A percentile compares a stretch with the other conserved stretches of the same genome.
These are phyloP conservation scores for Limnephilus marmoratus DNA, from an alignment of 2,888 invertebrate species.

Conservation along the genomic window DNA sequence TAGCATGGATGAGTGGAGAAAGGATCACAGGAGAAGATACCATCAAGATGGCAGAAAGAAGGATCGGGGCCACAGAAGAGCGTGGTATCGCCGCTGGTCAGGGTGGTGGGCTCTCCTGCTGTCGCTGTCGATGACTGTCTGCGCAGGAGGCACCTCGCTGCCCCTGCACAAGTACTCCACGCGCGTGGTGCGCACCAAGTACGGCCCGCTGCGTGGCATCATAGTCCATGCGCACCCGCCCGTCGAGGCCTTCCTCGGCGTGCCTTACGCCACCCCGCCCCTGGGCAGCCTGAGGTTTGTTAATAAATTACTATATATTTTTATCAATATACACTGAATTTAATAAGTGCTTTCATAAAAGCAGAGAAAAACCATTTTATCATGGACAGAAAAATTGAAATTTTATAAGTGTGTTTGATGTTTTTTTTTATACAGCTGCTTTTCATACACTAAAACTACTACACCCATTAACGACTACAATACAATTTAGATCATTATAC, in stretches of 20 bases:
- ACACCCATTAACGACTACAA: too few relatives aligned
- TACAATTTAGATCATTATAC: too few relatives aligned
- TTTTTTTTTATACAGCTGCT: neutral
- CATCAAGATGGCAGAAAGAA: constrained; percentile 27
- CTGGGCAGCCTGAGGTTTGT: constrained; percentile 89
- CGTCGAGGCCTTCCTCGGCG: constrained; percentile 94
- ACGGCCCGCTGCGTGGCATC: constrained; percentile 91
- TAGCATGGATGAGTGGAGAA: neutral
- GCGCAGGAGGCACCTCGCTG: constrained; percentile 71
- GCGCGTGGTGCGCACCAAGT: constrained; percentile 91
- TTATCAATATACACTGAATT: neutral
- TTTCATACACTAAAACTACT: too few relatives aligned
- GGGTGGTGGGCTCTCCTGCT: constrained; percentile 76
- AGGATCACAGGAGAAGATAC: neutral
- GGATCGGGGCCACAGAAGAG: neutral
- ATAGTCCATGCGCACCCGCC: constrained; percentile 88
- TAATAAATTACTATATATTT: constrained; percentile 5
- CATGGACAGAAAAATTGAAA: neutral
- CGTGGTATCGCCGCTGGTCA: constrained; percentile 43
- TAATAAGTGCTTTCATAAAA: too few relatives aligned
- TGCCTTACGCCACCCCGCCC: constrained; percentile 95
- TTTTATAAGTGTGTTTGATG: neutral
- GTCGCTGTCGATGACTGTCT: constrained; percentile 78
- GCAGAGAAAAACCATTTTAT: neutral
- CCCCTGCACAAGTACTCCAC: constrained; percentile 88